A percentile compares a stretch with the other conserved stretches of the same genome.
Evolutionary conservation across 2,113 vertebrate species (phyloP).

Genomic region (Pao palembangensis): DNA sequence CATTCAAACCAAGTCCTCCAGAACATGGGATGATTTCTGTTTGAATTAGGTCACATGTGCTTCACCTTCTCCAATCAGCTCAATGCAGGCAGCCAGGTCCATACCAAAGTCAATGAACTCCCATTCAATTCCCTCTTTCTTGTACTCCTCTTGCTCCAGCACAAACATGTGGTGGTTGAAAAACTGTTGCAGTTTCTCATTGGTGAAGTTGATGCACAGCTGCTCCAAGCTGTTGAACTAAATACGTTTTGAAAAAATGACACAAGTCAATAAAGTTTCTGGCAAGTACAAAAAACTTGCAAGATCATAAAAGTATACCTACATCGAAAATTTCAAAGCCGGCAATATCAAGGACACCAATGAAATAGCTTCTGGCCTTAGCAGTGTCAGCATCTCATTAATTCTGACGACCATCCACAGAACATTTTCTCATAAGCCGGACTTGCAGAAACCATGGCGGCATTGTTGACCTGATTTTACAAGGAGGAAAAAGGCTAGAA

Average conservation of each 20-base stretch:
- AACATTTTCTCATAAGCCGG: too few species aligned
- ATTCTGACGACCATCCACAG: too few species aligned
- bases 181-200: conserved; percentile 91
- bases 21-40: background rate
- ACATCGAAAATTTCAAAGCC: conserved; percentile 82
- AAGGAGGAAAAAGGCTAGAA: too few species aligned
- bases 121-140: conserved; percentile 87
- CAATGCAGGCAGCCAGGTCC: conserved; percentile 86
- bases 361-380: too few species aligned
- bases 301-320: conserved; percentile 24
- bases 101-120: conserved; percentile 89
- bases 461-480: too few species aligned
- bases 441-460: too few species aligned
- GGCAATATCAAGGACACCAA: too few species aligned
- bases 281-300: too few species aligned
- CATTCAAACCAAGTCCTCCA: too few species aligned
- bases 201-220: conserved; percentile 89
- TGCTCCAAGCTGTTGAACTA: conserved; percentile 90
- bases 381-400: too few species aligned
- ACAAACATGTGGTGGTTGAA: conserved; percentile 88
- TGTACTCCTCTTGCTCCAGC: conserved; percentile 88
- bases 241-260: background rate
- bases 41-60: background rate
- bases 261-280: background rate
- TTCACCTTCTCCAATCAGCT: conserved; percentile 84